These are phyloP conservation scores for Python bivittatus DNA, from an alignment of 2,113 vertebrate genomes.

Conservation along the genomic window DNA sequence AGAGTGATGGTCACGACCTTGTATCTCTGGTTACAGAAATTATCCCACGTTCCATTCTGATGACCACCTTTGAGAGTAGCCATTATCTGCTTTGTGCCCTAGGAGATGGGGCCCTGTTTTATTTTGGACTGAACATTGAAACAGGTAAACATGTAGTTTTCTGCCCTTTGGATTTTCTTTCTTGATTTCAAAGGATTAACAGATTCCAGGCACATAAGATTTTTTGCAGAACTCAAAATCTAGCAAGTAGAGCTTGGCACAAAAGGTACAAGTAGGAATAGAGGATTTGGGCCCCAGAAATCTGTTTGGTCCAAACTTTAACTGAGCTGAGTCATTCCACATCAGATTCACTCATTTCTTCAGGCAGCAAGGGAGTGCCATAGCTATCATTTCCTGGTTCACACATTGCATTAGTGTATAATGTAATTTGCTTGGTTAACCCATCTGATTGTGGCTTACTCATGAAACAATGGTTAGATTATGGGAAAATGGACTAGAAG, in stretches of 20 bases:
- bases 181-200: not conserved
- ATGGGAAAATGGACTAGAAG: not conserved
- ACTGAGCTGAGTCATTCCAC: not conserved
- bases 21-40: slow-evolving; percentile 79
- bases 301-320: not conserved
- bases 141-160: slow-evolving; percentile 73
- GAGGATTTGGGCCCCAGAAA: not conserved
- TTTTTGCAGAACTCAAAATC: not conserved
- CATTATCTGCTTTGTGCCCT: slow-evolving; percentile 96
- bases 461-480: not conserved
- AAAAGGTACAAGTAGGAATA: not conserved
- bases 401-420: not conserved
- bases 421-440: not conserved
- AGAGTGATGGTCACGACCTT: accelerated
- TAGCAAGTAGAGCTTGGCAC: not conserved
- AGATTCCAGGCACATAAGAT: not conserved
- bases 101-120: slow-evolving; percentile 97
- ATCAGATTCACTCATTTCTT: not conserved
- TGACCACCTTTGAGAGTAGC: slow-evolving; percentile 98
- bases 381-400: not conserved
- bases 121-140: slow-evolving; percentile 93
- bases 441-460: not conserved
- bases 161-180: not conserved
- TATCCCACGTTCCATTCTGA: slow-evolving; percentile 97
- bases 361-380: not conserved